These are phyloP conservation scores for Rhamnusium bicolor DNA, from an alignment of 2,888 invertebrate genomes.

Conservation along the genomic window DNA sequence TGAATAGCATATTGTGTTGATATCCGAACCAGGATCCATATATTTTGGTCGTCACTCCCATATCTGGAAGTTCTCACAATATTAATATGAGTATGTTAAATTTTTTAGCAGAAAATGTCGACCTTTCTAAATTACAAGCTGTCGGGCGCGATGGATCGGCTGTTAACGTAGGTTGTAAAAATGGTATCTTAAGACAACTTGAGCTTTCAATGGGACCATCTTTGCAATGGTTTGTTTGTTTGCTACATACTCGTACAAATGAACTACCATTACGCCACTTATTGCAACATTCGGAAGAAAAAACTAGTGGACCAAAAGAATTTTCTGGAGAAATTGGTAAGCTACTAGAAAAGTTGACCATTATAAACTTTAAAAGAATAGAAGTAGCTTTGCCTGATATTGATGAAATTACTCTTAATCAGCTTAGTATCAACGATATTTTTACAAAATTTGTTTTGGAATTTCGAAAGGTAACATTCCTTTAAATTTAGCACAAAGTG, in stretches of 20 bases:
- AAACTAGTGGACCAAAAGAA: slow-evolving; percentile 35
- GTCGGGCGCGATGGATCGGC: slow-evolving; percentile 34
- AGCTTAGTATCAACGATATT: slow-evolving; percentile 32
- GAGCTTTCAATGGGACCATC: slow-evolving; percentile 20
- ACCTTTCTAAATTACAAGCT: slow-evolving; percentile 29
- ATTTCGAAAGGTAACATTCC: slow-evolving; percentile 17
- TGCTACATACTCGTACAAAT: neutral
- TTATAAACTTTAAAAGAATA: slow-evolving; percentile 33
- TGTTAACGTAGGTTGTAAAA: slow-evolving; percentile 32
- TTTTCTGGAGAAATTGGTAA: slow-evolving; percentile 34
- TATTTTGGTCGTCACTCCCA: slow-evolving; percentile 35
- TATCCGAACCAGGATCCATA: slow-evolving; percentile 37
- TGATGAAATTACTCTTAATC: slow-evolving; percentile 32
- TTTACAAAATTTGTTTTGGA: slow-evolving; percentile 28
- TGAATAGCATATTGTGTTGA: neutral
- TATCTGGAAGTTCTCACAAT: slow-evolving; percentile 22
- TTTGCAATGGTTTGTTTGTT: slow-evolving; percentile 34
- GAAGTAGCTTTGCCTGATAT: slow-evolving; percentile 31
- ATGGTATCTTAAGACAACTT: slow-evolving; percentile 28
- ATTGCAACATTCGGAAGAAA: slow-evolving; percentile 19
- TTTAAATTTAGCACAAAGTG: neutral
- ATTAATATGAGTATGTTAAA: slow-evolving; percentile 28
- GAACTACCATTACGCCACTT: neutral
- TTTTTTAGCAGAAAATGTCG: slow-evolving; percentile 20
- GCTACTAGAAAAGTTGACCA: slow-evolving; percentile 24